Percentiles rank a stretch among this genome's conserved stretches.
These are phyloP conservation scores for cat (Felis catus) DNA, from an alignment of 2,113 vertebrate genomes.

Conservation along the genomic window DNA sequence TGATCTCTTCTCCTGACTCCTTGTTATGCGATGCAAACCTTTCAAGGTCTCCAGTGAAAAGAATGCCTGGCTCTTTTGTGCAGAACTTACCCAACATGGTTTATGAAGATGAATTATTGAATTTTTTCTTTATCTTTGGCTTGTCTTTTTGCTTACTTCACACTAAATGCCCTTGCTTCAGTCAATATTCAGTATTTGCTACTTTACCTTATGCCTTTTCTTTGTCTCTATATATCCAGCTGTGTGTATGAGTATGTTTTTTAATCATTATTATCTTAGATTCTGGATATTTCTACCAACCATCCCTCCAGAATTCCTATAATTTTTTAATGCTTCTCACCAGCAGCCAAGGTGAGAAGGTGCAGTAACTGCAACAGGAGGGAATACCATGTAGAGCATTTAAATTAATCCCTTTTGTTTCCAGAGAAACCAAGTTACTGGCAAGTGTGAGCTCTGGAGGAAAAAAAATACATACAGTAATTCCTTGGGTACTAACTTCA, in stretches of 20 bases:
- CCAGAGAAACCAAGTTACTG: background rate
- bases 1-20: background rate
- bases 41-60: background rate
- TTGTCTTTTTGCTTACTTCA: constrained; percentile 30
- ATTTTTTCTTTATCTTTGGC: background rate
- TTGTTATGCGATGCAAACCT: background rate
- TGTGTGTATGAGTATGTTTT: background rate
- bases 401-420: background rate
- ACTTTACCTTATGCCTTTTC: background rate
- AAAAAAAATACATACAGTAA: background rate
- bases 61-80: background rate
- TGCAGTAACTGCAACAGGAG: background rate
- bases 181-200: background rate
- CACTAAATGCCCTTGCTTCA: background rate
- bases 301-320: background rate
- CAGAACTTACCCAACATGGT: background rate
- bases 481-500: background rate
- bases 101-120: background rate
- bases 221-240: background rate
- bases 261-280: constrained; percentile 6
- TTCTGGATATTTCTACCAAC: background rate
- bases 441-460: background rate
- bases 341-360: background rate
- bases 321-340: background rate
- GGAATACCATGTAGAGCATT: background rate